A percentile compares a stretch with the other conserved stretches of the same genome.
phyloP scores from a whole-genome alignment of 2,113 vertebrate species.

The Tamias sibiricus region DNA sequence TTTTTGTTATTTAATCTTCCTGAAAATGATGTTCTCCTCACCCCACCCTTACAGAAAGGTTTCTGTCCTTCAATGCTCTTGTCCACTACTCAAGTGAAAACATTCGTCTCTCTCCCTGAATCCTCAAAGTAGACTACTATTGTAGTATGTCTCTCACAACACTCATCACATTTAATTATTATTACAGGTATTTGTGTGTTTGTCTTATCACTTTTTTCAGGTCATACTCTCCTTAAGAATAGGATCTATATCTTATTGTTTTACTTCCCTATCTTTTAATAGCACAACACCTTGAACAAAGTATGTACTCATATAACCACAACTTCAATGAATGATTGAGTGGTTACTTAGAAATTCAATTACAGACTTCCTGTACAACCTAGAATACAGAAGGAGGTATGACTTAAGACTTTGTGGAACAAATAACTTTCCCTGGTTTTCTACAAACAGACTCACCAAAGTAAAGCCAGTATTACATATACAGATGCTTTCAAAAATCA shows the following conservation, averaged over 20 bases:
- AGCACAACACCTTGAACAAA: constrained; percentile 66
- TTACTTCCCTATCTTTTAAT: constrained; percentile 69
- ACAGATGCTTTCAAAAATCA: constrained; percentile 58
- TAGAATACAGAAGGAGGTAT: constrained; percentile 37
- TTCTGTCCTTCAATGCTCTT: not conserved
- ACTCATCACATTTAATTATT: constrained; percentile 53
- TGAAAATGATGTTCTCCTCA: not conserved
- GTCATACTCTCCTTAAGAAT: constrained; percentile 69
- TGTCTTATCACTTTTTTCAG: constrained; percentile 54
- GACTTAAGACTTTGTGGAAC: constrained; percentile 48
- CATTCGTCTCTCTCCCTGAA: not conserved
- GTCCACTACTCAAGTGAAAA: constrained; percentile 35
- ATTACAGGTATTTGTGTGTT: constrained; percentile 54
- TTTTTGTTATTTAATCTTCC: constrained; percentile 34
- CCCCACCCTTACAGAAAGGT: not conserved
- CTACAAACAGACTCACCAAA: constrained; percentile 48
- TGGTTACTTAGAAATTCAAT: constrained; percentile 70
- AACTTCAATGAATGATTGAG: constrained; percentile 57
- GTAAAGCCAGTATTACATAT: constrained; percentile 34
- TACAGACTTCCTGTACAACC: constrained; percentile 60
- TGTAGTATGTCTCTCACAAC: not conserved
- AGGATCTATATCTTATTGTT: constrained; percentile 62
- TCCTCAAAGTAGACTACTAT: not conserved
- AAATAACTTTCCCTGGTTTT: constrained; percentile 51
- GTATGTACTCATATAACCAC: constrained; percentile 59